A percentile compares a stretch with the other conserved stretches of the same genome.
Conservation (phyloP, 2,797 vertebrate genomes). For the Clamator glandarius region DNA sequence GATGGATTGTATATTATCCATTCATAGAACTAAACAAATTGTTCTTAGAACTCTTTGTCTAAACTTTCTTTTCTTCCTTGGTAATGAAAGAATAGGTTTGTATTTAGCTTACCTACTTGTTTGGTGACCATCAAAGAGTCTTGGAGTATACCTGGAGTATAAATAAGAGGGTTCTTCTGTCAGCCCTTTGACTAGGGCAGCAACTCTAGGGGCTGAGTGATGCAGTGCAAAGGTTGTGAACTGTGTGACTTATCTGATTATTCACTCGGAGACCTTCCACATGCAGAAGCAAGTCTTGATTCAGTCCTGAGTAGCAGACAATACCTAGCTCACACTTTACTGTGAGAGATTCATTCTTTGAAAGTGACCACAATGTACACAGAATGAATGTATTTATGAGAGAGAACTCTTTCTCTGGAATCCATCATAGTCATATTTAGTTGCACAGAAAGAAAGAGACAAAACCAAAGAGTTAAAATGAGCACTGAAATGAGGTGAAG, state of each 20-base stretch:
- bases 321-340: neutral
- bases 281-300: neutral
- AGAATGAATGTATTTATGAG: neutral
- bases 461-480: neutral
- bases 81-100: neutral
- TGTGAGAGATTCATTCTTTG: neutral
- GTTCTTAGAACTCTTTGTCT: neutral
- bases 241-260: too few relatives aligned
- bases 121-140: neutral
- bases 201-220: neutral
- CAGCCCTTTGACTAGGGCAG: neutral
- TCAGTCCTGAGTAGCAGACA: neutral
- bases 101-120: neutral
- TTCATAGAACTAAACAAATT: neutral
- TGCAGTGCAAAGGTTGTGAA: neutral
- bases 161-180: neutral
- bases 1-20: neutral
- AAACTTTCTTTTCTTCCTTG: neutral
- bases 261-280: too few relatives aligned
- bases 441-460: neutral
- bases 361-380: neutral
- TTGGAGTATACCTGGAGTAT: neutral
- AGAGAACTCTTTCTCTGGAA: neutral
- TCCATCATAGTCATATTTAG: neutral
- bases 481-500: neutral